These are phyloP conservation scores for Echinometra lucunter DNA, from an alignment of 53 echinoderm and acorn worm species.

Conservation along the genomic window DNA sequence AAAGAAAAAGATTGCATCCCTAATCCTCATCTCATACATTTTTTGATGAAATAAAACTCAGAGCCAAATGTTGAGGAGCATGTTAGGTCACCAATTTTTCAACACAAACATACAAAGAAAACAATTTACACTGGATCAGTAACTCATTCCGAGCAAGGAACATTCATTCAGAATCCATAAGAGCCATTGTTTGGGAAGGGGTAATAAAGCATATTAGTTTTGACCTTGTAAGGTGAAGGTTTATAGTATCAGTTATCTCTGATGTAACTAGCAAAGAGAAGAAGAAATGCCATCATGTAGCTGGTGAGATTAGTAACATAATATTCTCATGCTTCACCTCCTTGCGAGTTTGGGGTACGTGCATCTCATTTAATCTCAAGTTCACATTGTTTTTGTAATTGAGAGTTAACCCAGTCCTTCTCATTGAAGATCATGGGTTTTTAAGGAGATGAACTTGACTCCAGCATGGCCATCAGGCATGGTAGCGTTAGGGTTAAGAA, in stretches of 20 bases:
- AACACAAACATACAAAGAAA: too few species aligned
- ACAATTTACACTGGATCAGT: too few species aligned
- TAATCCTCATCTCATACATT: too few species aligned
- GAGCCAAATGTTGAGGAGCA: too few species aligned
- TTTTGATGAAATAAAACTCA: too few species aligned
- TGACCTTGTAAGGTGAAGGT: background rate
- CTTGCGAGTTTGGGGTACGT: background rate
- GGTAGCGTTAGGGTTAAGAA: too few species aligned
- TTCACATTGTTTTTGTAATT: conserved; percentile 22
- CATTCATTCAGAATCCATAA: background rate
- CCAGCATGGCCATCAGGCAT: background rate
- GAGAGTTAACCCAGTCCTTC: background rate
- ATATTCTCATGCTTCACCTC: conserved; percentile 7
- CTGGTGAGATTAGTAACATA: background rate
- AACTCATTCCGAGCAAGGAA: background rate
- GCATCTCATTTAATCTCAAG: conserved; percentile 12
- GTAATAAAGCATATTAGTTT: background rate
- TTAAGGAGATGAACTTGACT: conserved; percentile 1
- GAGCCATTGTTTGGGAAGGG: background rate
- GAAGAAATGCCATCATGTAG: background rate
- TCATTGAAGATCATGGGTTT: background rate
- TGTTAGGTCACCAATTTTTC: too few species aligned
- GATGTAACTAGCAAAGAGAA: background rate
- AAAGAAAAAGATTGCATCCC: too few species aligned
- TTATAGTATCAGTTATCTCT: background rate